phyloP scores from a whole-genome alignment of 1,140 invertebrate species.

The Calliopsis andreniformis region DNA sequence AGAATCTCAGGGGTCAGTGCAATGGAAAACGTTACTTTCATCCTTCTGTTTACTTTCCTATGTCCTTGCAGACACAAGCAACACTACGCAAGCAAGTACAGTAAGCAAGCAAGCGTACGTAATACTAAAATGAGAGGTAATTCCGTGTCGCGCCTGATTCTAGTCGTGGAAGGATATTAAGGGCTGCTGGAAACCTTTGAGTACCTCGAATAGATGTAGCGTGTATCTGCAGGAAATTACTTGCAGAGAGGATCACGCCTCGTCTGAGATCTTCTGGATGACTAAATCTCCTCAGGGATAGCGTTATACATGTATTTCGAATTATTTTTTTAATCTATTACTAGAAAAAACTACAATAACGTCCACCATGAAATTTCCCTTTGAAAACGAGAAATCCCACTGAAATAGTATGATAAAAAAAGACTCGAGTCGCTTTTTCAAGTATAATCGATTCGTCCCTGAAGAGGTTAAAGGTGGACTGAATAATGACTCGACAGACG shows the following conservation, averaged over 20 bases:
- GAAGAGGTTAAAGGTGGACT: too few species aligned
- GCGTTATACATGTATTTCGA: too few species aligned
- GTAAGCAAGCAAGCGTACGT: conserved; percentile 11
- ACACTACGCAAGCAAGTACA: conserved; percentile 1
- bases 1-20: conserved; percentile 3
- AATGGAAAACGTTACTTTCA: too few species aligned
- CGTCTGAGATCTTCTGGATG: conserved; percentile 3
- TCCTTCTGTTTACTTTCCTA: background rate
- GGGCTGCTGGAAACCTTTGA: background rate
- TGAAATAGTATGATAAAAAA: too few species aligned
- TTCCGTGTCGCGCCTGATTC: conserved; percentile 13
- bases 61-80: background rate
- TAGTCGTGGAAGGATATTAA: conserved; percentile 32
- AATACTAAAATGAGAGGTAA: background rate
- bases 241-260: background rate
- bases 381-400: too few species aligned
- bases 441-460: too few species aligned
- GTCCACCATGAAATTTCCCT: too few species aligned
- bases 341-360: too few species aligned
- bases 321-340: too few species aligned
- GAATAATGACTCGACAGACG: too few species aligned
- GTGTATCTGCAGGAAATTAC: conserved; percentile 11
- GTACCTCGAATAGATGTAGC: conserved; percentile 16
- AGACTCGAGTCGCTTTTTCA: too few species aligned
- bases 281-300: too few species aligned